phyloP scores from a whole-genome alignment of 2,797 vertebrate species.

The Gadopsis bispinosus region DNA sequence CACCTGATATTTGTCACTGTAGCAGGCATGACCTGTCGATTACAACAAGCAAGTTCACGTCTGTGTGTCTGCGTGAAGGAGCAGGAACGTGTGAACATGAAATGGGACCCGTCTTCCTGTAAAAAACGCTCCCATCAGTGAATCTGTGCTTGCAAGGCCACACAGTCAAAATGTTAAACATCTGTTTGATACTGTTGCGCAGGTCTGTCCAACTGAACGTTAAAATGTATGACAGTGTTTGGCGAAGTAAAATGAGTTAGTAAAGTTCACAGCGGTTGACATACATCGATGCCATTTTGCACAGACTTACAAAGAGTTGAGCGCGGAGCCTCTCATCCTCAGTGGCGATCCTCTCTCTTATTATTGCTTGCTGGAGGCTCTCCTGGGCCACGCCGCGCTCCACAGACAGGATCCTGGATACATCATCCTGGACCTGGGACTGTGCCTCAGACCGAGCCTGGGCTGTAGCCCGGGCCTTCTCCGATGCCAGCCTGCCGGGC shows the following conservation, averaged over 20 bases:
- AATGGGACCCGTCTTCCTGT: slow-evolving; percentile 23
- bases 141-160: slow-evolving; percentile 17
- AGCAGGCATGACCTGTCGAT: slow-evolving; percentile 72
- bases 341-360: slow-evolving; percentile 86
- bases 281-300: neutral
- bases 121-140: slow-evolving; percentile 30
- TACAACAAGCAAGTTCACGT: slow-evolving; percentile 44
- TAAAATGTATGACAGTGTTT: neutral
- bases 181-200: neutral
- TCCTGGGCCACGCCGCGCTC: slow-evolving; percentile 85
- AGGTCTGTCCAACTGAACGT: slow-evolving; percentile 3
- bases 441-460: slow-evolving; percentile 71
- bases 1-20: slow-evolving; percentile 75
- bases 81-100: slow-evolving; percentile 15
- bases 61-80: slow-evolving; percentile 29
- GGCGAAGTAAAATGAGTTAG: neutral
- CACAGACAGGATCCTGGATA: slow-evolving; percentile 86
- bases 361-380: slow-evolving; percentile 86
- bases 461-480: slow-evolving; percentile 69
- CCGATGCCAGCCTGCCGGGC: slow-evolving; percentile 74
- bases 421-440: slow-evolving; percentile 80
- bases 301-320: slow-evolving; percentile 87
- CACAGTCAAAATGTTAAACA: neutral
- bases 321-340: slow-evolving; percentile 90
- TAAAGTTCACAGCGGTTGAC: neutral